Base-by-base conservation (phyloP, 2,888 invertebrate genomes). In the Athalia rosae region DNA sequence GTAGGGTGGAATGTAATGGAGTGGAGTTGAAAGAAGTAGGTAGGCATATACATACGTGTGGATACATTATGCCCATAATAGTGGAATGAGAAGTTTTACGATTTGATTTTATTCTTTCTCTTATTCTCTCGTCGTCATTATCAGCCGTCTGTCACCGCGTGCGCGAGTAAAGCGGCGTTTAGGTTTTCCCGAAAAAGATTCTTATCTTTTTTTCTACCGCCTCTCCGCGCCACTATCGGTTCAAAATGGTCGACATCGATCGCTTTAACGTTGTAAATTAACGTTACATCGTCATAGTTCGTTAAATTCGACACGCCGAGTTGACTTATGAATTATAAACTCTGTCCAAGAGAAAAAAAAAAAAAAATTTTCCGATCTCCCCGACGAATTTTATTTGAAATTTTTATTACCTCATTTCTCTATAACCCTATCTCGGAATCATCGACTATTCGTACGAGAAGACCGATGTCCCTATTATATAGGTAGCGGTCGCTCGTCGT, bases 41-140 rank as follows among this genome's bases (percentile, higher is more conserved):
- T 28, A 28, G 28, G 28, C 28, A 28, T 28, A 28, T 28, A 28
- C 28, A 28, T 28, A 28, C 28, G 28, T 28, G 28, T 28, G 28
- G 28, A 28, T 28, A 28, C 28, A 28, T 28, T 28, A 28, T 28
- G 28, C 28, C 28, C 28, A 28, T 53, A n/a, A n/a, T n/a, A n/a
- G 53, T n/a, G 53, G 11, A n/a, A 53, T 41, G 67, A 67, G 41
- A 53, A 59, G 59, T 67, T 67, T 67, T 50, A 67, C 67, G 67
- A 50, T 53, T 13, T 8, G 15, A 28, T 81, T 87, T 87, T 85
- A 87, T 83, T 86, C 85, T 85, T 85, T 84, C 84, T 85, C 85
- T 82, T 84, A 85, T 28, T 28, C 28, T 28, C 28, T 28, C 28
- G 28, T 28, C 1, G 28, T 28, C 28, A 84, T 84, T 85, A 85